Percentiles rank a stretch among this genome's conserved stretches.
phyloP scores from a whole-genome alignment of 2,888 invertebrate genomes.

The Acanthosoma haemorrhoidale region DNA sequence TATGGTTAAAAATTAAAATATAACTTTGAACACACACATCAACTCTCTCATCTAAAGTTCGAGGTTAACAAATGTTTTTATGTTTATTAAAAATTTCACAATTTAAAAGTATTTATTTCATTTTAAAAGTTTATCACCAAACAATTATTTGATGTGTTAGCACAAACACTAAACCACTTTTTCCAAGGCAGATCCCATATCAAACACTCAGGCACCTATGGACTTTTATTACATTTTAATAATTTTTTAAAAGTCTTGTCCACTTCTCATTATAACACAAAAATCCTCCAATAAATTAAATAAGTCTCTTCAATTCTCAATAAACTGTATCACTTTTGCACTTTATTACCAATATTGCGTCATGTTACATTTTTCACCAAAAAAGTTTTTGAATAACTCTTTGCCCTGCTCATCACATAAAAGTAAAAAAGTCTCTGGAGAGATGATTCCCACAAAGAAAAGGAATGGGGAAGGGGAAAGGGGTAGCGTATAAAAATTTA shows the following conservation, averaged over 20 bases:
- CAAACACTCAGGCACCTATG: slow-evolving; percentile 39
- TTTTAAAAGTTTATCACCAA: slow-evolving; percentile 35
- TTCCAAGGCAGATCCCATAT: slow-evolving; percentile 35
- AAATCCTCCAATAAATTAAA: slow-evolving; percentile 15
- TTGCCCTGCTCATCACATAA: slow-evolving; percentile 20
- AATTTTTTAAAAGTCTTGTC: slow-evolving; percentile 31
- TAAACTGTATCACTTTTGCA: slow-evolving; percentile 21
- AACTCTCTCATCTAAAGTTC: slow-evolving; percentile 38
- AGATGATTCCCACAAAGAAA: slow-evolving; percentile 4
- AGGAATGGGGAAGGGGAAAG: slow-evolving; percentile 12
- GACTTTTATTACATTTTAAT: slow-evolving; percentile 33
- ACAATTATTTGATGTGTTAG: slow-evolving; percentile 31
- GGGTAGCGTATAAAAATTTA: slow-evolving; percentile 29
- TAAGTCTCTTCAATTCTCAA: slow-evolving; percentile 29
- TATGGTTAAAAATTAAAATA: slow-evolving; percentile 36
- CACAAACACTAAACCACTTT: slow-evolving; percentile 34
- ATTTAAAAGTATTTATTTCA: slow-evolving; percentile 36
- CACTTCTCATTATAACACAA: slow-evolving; percentile 15
- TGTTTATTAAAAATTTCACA: slow-evolving; percentile 35
- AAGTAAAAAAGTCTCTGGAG: slow-evolving; percentile 28
- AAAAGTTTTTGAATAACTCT: background rate
- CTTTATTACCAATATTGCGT: slow-evolving; percentile 21
- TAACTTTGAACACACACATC: slow-evolving; percentile 39
- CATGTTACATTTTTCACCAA: slow-evolving; percentile 30
- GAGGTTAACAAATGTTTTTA: slow-evolving; percentile 38